Base-by-base conservation (phyloP, 2,797 vertebrate species). In the Enteromius unitaeniatus region DNA sequence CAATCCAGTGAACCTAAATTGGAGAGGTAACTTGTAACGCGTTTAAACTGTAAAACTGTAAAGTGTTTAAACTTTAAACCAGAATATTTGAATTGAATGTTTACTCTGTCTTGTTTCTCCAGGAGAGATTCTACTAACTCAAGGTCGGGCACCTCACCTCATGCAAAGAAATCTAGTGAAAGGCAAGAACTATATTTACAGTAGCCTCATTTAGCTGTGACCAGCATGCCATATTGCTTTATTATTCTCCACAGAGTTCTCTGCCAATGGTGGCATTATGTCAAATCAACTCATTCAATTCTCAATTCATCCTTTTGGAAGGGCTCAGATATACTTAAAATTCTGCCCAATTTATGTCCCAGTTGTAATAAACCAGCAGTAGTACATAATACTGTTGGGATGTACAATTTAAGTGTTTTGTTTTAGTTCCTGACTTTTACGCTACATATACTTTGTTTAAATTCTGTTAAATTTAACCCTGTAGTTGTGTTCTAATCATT, bases 81-180 rank as follows among this genome's bases (percentile, higher is more conserved):
- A 47, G 14, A 47, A 5, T 15, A 15, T 47, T 47, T 15, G 14
- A 15, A 47, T 15, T 47, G 45, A 47, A 15, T 47, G 13, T 45
- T 45, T 45, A 45, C 9, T 45, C 42, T 45, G 1, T 64, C 62
- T 75, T 79, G 1, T 79, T 70, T 11, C 37, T 69, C 65, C 87
- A 99, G 97, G 93, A 95, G 95, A 37, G 95, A 97, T 86, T 97
- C 96, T 3, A 92, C 87, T 1, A 96, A 96, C 75, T 95, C 92
- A 1, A 96, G 92, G 89, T 95, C 91, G 82, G 93, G 90, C 82
- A 91, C 81, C 11, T 87, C 94, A 74, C 92, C 93, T 17, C 87
- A 92, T 75, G 84, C 93, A 65, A 96, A 94, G 90, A 96, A 92
- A 89, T 93, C 91, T 19, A 91, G 90, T 45, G 96, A 97, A 87